Evolutionary conservation across 2,113 vertebrate genomes (phyloP).

Genomic region (Plestiodon gilberti): DNA sequence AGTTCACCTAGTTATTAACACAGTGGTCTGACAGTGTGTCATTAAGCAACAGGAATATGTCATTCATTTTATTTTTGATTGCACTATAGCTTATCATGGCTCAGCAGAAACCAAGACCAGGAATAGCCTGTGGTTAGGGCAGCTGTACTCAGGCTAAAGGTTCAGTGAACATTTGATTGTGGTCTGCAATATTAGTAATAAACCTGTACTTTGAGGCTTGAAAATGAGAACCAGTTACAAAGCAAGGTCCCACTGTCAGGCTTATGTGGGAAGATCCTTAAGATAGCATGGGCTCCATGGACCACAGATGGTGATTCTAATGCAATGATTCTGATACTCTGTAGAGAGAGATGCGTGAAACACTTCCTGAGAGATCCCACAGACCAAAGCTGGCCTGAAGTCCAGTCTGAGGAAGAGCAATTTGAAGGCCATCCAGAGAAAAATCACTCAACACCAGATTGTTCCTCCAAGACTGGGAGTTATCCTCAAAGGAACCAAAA

Average conservation of each 20-base stretch:
- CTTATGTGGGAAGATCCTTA: not conserved
- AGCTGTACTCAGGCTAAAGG: too few relatives aligned
- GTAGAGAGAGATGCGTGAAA: too few relatives aligned
- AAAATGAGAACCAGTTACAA: not conserved
- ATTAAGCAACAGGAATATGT: not conserved
- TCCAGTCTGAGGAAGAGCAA: too few relatives aligned
- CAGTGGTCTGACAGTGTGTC: not conserved
- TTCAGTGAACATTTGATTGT: not conserved
- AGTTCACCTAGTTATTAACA: not conserved
- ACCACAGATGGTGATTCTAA: too few relatives aligned
- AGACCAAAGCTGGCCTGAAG: too few relatives aligned
- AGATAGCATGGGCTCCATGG: too few relatives aligned
- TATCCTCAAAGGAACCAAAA: too few relatives aligned
- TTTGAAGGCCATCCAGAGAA: too few relatives aligned
- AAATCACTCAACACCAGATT: too few relatives aligned
- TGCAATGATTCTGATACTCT: too few relatives aligned
- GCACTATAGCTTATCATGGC: not conserved
- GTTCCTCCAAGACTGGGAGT: too few relatives aligned
- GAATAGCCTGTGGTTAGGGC: not conserved
- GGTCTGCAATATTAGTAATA: not conserved
- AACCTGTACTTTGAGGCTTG: not conserved
- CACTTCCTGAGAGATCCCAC: too few relatives aligned
- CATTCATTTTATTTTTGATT: conserved; percentile 4
- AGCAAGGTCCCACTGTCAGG: not conserved
- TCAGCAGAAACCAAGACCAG: conserved; percentile 7